phyloP scores from a whole-genome alignment of 2,888 invertebrate species.

The Agriopis marginaria region DNA sequence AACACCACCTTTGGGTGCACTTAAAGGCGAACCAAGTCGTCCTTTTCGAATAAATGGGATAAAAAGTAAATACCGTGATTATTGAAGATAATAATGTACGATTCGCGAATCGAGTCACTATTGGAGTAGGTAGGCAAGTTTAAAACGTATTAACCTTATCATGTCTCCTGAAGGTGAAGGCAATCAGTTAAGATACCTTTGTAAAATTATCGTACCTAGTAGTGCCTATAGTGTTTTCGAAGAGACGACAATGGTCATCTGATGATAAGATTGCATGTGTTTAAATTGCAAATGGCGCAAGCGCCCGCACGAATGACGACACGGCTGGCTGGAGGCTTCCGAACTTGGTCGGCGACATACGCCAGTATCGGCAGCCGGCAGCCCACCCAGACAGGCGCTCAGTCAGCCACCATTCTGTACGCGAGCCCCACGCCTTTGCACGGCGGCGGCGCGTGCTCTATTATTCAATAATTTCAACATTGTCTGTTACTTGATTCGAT shows the following conservation, averaged over 20 bases:
- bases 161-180: not conserved
- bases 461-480: slow-evolving; percentile 12
- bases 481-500: slow-evolving; percentile 13
- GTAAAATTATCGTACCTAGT: not conserved
- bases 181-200: not conserved
- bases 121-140: too few species aligned
- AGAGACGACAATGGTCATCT: slow-evolving; percentile 12
- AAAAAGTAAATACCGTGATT: too few species aligned
- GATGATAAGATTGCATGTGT: slow-evolving; percentile 28
- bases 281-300: slow-evolving; percentile 46
- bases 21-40: too few species aligned
- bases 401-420: slow-evolving; percentile 26
- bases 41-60: too few species aligned
- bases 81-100: too few species aligned
- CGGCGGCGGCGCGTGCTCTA: slow-evolving; percentile 25
- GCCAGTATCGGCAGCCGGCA: slow-evolving; percentile 10
- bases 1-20: too few species aligned
- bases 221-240: not conserved
- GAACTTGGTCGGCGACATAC: slow-evolving; percentile 29
- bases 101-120: too few species aligned
- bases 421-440: slow-evolving; percentile 24
- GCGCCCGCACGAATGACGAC: slow-evolving; percentile 40
- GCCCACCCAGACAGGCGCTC: slow-evolving; percentile 15
- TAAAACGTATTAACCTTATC: too few species aligned
- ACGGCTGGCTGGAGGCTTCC: slow-evolving; percentile 28